Evolutionary conservation across 2,888 invertebrate genomes (phyloP), one percentile per base, ranked within the genome.

Genomic region (Cheilosia impressa): DNA sequence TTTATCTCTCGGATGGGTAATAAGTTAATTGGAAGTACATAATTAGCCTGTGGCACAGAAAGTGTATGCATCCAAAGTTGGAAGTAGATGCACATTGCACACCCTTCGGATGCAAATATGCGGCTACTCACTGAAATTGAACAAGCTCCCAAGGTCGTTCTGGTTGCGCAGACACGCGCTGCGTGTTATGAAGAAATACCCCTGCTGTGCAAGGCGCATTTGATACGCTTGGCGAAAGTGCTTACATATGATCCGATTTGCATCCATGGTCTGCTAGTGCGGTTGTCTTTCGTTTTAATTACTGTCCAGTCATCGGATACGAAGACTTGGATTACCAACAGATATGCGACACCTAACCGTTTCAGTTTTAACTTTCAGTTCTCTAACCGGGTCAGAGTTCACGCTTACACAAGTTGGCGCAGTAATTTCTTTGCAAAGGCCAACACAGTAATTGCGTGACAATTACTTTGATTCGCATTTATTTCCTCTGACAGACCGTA

Each of bases 11-110:
- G 31, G 57, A n/a, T 60, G 71, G 65, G 53, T 60, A 76, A 53
- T 77, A 45, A 45, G 58, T 82, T 82, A 82, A 82, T 77, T 82
- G 77, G 31, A 55, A 65, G 53, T 77, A 31, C 31, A 31, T 31
- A 82, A 77, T 82, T 82, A 82, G 69, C 65, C 41, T 27, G 69
- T 71, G 82, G 58, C 71, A 66, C 22, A 60, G 71, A 50, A 76
- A 45, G 6, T 45, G 17, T 19, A n/a, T 45, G 45, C 15, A 45
- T 6, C 45, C 7, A 45, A 45, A 15, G 5, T 17, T 17, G 45
- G 7, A 17, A 45, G 45, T 7, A n/a, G 2, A 45, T 15, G n/a
- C n/a, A 45, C 6, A 45, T 17, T 5, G 17, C 17, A 45, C 7
- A 45, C 45, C 45, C 45, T n/a, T 45, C 17, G 15, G n/a, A 45